These are phyloP conservation scores for Acleris sparsana DNA, from an alignment of 2,888 invertebrate genomes.

Conservation along the genomic window DNA sequence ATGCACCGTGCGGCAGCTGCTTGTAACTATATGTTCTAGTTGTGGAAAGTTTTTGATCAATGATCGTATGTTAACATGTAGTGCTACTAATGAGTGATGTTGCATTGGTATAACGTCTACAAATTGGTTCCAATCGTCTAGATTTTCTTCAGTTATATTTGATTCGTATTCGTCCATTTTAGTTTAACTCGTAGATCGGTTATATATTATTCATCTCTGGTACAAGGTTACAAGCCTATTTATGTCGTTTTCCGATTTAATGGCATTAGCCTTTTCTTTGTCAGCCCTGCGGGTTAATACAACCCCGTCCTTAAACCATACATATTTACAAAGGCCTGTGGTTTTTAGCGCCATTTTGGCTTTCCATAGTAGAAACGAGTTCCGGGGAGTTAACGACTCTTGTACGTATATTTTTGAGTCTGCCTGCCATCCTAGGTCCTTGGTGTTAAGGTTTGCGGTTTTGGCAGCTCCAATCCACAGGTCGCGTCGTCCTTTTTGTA, in stretches of 20 bases:
- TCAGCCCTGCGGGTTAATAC: no score
- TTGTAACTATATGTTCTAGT: conserved; percentile 35
- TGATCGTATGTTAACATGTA: no score
- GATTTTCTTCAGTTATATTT: background rate
- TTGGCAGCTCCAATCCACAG: conserved; percentile 26
- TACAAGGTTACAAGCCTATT: conserved; percentile 37
- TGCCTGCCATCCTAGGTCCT: background rate
- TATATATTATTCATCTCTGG: conserved; percentile 19
- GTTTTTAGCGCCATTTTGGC: no score
- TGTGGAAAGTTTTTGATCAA: conserved; percentile 33
- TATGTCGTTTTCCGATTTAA: conserved; percentile 26
- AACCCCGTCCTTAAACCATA: no score
- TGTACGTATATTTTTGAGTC: conserved; percentile 20
- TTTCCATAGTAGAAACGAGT: conserved; percentile 31
- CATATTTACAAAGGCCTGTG: no score
- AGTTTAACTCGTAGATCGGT: background rate
- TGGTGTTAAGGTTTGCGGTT: background rate
- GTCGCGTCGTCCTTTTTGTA: conserved; percentile 3
- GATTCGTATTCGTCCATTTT: conserved; percentile 6
- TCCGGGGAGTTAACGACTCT: conserved; percentile 24
- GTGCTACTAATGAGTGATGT: no score
- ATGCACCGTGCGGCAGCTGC: no score
- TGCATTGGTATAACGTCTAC: no score
- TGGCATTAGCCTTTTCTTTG: conserved; percentile 3
- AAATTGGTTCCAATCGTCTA: conserved; percentile 8